A percentile compares a stretch with the other conserved stretches of the same genome.
Evolutionary conservation across 2,113 vertebrate species (phyloP).

Genomic region (Fulmarus glacialis): DNA sequence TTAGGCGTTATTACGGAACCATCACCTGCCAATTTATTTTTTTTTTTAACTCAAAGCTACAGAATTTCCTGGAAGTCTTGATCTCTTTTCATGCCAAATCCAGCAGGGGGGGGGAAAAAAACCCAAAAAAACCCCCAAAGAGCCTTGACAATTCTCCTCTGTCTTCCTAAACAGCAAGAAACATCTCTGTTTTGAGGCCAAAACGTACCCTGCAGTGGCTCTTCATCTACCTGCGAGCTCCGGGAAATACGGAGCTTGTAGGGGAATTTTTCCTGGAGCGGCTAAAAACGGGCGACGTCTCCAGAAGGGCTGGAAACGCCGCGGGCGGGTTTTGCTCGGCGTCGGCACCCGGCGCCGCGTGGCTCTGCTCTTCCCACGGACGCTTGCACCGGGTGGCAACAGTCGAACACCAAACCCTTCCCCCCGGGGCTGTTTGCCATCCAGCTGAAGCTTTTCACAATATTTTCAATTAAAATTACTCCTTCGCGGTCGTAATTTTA

Average conservation of each 20-base stretch:
- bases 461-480: background rate
- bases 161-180: background rate
- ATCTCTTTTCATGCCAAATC: constrained; percentile 35
- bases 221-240: background rate
- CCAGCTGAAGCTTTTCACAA: background rate
- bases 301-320: background rate
- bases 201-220: background rate
- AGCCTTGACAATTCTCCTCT: background rate
- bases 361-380: background rate
- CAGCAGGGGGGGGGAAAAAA: background rate
- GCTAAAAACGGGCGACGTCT: background rate
- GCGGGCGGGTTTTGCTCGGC: rapidly evolving
- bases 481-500: rapidly evolving
- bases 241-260: background rate
- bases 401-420: background rate
- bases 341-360: background rate
- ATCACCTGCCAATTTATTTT: background rate
- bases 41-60: constrained; percentile 13
- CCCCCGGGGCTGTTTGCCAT: background rate
- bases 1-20: background rate
- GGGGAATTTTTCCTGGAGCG: rapidly evolving
- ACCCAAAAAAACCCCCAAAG: background rate
- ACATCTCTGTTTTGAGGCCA: background rate
- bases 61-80: constrained; percentile 57
- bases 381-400: rapidly evolving